Evolutionary conservation across 2,797 vertebrate genomes (phyloP), one percentile per base, ranked within the genome.

Genomic region (Pseudotriccus pelzelni): DNA sequence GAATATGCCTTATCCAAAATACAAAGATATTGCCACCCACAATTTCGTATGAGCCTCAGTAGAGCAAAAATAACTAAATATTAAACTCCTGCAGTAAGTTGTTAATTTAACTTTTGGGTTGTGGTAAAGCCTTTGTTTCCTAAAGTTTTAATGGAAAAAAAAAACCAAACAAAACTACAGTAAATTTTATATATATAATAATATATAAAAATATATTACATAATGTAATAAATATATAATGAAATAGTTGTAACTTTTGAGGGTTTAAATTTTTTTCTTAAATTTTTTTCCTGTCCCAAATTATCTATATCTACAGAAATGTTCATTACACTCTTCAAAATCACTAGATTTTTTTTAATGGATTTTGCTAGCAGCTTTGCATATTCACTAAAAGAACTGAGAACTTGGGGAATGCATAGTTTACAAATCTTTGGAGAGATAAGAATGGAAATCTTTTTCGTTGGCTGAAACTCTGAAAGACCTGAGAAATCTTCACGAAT

Each of bases 161-260:
- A 88, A 50, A 5, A 0, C 6, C 41, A 30, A 62, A 14, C 16
- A 49, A 56, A 69, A 30, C 2, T 11, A 39, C 2, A 7, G 8
- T 62, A 46, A 62, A 41, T 24, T 77, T 55, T 22, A 55, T 12
- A 39, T 44, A 28, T 12, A 36, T n/a, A 50, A 32, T 25, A 69
- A 68, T 30, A n/a, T 7, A 17, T 18, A 18, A 3, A 3, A 44
- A n/a, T 2, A 4, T 47, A n/a, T 16, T 75, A 21, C 1, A 22
- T 37, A 19, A 49, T 44, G 9, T 9, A 50, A 76, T 39, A 49
- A 55, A 32, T 56, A n/a, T 5, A 50, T 62, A 56, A 62, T 50
- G 1, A 49, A 82, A 43, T 25, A 30, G 34, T 23, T 62, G 12
- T 72, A 77, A 11, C 13, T 46, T 77, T n/a, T 8, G 4, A 1